Evolutionary conservation across 2,797 vertebrate genomes (phyloP).

Genomic region (Tauraco hartlaubi): DNA sequence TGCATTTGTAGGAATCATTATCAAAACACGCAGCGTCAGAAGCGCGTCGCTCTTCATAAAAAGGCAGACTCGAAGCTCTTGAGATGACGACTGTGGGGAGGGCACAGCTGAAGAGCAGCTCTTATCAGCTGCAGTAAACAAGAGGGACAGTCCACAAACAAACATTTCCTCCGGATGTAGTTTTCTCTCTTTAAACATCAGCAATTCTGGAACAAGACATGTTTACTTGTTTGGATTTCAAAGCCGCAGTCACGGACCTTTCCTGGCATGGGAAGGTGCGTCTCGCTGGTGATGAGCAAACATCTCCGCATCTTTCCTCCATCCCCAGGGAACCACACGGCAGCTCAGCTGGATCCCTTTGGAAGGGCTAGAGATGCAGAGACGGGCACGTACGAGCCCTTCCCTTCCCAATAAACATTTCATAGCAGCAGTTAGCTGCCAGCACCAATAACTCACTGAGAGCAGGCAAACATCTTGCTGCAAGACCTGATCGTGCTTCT

Average conservation of each 20-base stretch:
- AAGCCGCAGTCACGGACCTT: rapidly evolving
- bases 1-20: neutral
- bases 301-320: neutral
- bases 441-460: neutral
- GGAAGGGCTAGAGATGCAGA: rapidly evolving
- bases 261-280: rapidly evolving
- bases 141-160: neutral
- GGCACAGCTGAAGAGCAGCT: neutral
- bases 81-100: neutral
- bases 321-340: rapidly evolving
- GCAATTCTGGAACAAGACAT: neutral
- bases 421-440: neutral
- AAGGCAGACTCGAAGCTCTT: neutral
- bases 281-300: neutral
- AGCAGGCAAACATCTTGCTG: neutral
- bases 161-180: neutral
- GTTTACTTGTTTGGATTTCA: conserved; percentile 18
- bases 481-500: rapidly evolving
- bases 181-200: neutral
- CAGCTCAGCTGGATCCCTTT: neutral
- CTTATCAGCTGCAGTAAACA: neutral
- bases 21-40: neutral
- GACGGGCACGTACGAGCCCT: neutral
- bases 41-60: neutral
- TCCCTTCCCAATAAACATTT: neutral